Evolutionary conservation across 2,113 vertebrate species (phyloP).

Genomic region (Capreolus pygargus): DNA sequence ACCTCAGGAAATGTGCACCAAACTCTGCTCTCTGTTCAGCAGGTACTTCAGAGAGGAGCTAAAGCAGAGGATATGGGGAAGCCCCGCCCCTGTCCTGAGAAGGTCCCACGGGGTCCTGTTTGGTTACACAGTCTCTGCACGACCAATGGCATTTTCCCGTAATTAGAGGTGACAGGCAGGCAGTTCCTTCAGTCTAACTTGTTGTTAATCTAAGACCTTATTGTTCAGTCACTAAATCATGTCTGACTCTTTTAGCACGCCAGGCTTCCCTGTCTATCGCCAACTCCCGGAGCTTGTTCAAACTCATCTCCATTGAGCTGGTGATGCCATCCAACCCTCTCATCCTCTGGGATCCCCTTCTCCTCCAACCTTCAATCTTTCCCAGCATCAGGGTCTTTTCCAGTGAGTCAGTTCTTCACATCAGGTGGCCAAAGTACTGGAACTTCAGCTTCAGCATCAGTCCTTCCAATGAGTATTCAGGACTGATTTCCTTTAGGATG

Average conservation of each 20-base stretch:
- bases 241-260: too few species aligned
- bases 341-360: not conserved
- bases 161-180: not conserved
- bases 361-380: not conserved
- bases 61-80: not conserved
- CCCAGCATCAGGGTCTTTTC: not conserved
- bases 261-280: too few species aligned
- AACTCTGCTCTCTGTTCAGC: not conserved
- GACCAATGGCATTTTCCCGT: too few species aligned
- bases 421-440: not conserved
- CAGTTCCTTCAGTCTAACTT: not conserved
- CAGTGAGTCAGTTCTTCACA: not conserved
- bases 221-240: not conserved
- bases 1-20: not conserved
- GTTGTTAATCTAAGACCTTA: not conserved
- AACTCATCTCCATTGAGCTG: too few species aligned
- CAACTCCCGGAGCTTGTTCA: too few species aligned
- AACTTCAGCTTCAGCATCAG: not conserved
- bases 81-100: not conserved
- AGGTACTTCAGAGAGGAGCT: not conserved
- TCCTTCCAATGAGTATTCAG: not conserved
- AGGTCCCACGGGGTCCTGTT: not conserved
- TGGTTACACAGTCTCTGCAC: rapidly evolving
- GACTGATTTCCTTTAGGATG: not conserved
- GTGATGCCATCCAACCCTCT: not conserved